A percentile compares a stretch with the other conserved stretches of the same genome.
These are phyloP conservation scores for Muschampia plurimacula DNA, from an alignment of 2,888 invertebrate species.

Conservation along the genomic window DNA sequence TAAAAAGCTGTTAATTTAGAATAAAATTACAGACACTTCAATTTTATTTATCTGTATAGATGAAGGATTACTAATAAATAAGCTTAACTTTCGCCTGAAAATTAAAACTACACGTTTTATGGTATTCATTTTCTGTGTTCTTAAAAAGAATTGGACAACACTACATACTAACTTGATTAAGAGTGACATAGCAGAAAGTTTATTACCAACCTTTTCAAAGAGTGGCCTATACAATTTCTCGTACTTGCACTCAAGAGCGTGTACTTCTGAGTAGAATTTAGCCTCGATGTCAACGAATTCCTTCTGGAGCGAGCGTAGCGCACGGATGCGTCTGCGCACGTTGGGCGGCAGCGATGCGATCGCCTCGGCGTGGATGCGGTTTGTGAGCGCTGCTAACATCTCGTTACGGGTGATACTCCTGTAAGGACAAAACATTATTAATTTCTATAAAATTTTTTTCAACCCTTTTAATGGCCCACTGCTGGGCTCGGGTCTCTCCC, in stretches of 20 bases:
- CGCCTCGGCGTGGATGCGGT: slow-evolving; percentile 85
- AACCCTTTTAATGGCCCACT: no score
- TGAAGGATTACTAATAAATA: no score
- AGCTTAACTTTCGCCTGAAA: no score
- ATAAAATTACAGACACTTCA: no score
- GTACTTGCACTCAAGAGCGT: slow-evolving; percentile 96
- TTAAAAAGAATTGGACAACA: no score
- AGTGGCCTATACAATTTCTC: slow-evolving; percentile 91
- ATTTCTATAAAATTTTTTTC: neutral
- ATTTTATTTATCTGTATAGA: no score
- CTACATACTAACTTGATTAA: no score
- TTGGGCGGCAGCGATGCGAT: slow-evolving; percentile 88
- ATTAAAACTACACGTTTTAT: no score
- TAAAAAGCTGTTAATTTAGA: no score
- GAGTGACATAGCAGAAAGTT: neutral
- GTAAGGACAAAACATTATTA: slow-evolving; percentile 32
- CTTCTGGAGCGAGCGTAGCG: slow-evolving; percentile 94
- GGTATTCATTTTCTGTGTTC: no score
- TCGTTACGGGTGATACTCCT: slow-evolving; percentile 83
- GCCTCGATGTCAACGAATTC: slow-evolving; percentile 95
- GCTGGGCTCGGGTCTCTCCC: no score
- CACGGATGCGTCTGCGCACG: slow-evolving; percentile 93
- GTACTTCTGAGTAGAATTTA: slow-evolving; percentile 97
- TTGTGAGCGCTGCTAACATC: slow-evolving; percentile 86
- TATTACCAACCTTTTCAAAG: slow-evolving; percentile 89